phyloP scores from a whole-genome alignment of 37 sponge, comb jelly and placozoan genomes.

The Halisarca cf. caerulea region DNA sequence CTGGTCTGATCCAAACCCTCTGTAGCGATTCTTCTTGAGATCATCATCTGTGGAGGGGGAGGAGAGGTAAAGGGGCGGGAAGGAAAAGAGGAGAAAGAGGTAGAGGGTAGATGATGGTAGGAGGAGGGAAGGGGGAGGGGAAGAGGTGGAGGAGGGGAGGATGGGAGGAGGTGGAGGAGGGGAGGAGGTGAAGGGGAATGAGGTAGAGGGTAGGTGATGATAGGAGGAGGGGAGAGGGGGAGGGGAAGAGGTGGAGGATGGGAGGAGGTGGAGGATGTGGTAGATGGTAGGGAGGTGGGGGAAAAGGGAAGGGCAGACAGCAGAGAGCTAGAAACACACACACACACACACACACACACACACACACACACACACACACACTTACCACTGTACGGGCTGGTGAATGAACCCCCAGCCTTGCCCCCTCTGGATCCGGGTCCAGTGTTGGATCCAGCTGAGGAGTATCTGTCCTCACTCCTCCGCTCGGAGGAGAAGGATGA shows the following conservation, averaged over 20 bases:
- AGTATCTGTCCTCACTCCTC: background rate
- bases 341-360: constrained; percentile 9
- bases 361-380: background rate
- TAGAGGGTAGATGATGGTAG: too few relatives aligned
- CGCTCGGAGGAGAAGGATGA: constrained; percentile 5
- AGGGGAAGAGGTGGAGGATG: too few relatives aligned
- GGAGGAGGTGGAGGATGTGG: too few relatives aligned
- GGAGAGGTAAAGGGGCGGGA: background rate
- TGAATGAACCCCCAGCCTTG: background rate
- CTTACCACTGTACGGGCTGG: background rate
- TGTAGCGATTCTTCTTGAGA: constrained; percentile 12
- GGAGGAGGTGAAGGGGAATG: too few relatives aligned
- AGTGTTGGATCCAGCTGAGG: background rate
- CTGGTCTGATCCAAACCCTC: constrained; percentile 17
- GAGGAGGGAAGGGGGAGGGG: too few relatives aligned
- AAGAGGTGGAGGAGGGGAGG: too few relatives aligned
- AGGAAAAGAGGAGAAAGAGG: background rate
- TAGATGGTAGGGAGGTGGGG: too few relatives aligned
- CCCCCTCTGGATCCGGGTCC: background rate
- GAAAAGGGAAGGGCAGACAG: too few relatives aligned
- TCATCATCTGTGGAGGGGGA: background rate
- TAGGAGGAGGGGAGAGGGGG: too few relatives aligned
- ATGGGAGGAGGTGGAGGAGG: too few relatives aligned
- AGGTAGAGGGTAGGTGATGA: too few relatives aligned
- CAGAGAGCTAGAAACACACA: too few relatives aligned